A percentile compares a stretch with the other conserved stretches of the same genome.
Conservation (phyloP, 1,140 invertebrate species). For the Plodia interpunctella region DNA sequence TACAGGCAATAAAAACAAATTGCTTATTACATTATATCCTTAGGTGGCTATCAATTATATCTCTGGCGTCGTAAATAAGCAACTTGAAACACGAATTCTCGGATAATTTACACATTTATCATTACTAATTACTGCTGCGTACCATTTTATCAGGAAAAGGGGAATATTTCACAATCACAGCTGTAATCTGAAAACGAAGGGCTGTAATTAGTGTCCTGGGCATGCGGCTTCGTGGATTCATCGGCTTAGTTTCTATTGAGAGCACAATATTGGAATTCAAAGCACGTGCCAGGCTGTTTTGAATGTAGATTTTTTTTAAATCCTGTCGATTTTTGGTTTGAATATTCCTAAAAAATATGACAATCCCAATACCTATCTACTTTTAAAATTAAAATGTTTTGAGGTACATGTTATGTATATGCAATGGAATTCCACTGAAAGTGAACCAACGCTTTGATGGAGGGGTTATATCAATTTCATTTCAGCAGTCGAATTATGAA, state of each 20-base stretch:
- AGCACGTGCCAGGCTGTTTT: neutral
- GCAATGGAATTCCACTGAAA: too few species aligned
- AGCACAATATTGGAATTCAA: neutral
- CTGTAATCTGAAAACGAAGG: slow-evolving; percentile 19
- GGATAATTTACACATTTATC: slow-evolving; percentile 2
- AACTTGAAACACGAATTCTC: neutral
- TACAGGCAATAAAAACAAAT: too few species aligned
- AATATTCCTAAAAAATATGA: too few species aligned
- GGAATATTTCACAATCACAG: slow-evolving; percentile 13
- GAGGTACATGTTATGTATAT: too few species aligned
- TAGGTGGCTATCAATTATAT: neutral
- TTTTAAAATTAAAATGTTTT: too few species aligned
- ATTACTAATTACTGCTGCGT: neutral
- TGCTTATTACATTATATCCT: neutral
- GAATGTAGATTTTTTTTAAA: neutral
- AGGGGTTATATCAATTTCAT: too few species aligned
- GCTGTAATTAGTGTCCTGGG: slow-evolving; percentile 19
- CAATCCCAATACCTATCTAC: too few species aligned
- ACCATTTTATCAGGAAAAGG: slow-evolving; percentile 12
- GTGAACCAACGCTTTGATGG: too few species aligned
- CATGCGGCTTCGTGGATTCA: slow-evolving; percentile 17
- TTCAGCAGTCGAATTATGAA: too few species aligned
- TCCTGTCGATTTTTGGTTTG: too few species aligned
- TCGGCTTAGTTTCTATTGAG: slow-evolving; percentile 6
- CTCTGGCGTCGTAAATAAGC: neutral